phyloP scores from a whole-genome alignment of 1,140 invertebrate genomes.

The Drosophila pseudoobscura region DNA sequence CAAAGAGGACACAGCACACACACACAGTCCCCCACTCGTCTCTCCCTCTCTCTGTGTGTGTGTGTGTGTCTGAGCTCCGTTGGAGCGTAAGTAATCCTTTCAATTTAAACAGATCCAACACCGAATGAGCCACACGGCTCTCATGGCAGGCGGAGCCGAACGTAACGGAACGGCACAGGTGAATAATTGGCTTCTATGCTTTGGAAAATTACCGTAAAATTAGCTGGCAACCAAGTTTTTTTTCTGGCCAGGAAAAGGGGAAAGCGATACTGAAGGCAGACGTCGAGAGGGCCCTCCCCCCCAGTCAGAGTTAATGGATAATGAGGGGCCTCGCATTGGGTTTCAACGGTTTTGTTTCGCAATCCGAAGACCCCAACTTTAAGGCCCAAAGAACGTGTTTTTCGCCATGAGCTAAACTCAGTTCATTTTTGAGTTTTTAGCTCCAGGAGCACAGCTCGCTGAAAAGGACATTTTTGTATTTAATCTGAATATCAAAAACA shows the following conservation, averaged over 20 bases:
- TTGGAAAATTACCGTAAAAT: constrained; percentile 80
- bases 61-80: constrained; percentile 52
- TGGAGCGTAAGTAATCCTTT: constrained; percentile 80
- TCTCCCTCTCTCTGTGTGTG: neutral
- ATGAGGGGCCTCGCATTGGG: constrained; percentile 7
- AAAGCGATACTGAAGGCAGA: neutral
- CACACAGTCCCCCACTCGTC: too few species aligned
- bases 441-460: too few species aligned
- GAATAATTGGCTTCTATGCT: constrained; percentile 77
- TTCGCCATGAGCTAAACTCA: constrained; percentile 13
- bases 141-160: constrained; percentile 21
- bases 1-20: constrained; percentile 26
- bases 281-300: neutral
- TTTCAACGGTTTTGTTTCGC: constrained; percentile 10
- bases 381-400: neutral
- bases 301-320: neutral
- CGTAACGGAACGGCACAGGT: constrained; percentile 43
- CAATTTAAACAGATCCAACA: constrained; percentile 68
- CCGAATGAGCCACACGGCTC: constrained; percentile 6
- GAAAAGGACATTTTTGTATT: too few species aligned
- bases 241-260: neutral
- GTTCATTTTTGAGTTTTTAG: neutral
- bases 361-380: neutral
- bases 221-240: constrained; percentile 49
- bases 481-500: too few species aligned